phyloP scores from a whole-genome alignment of 2,113 vertebrate species.

The Corythornis madagascariensis region DNA sequence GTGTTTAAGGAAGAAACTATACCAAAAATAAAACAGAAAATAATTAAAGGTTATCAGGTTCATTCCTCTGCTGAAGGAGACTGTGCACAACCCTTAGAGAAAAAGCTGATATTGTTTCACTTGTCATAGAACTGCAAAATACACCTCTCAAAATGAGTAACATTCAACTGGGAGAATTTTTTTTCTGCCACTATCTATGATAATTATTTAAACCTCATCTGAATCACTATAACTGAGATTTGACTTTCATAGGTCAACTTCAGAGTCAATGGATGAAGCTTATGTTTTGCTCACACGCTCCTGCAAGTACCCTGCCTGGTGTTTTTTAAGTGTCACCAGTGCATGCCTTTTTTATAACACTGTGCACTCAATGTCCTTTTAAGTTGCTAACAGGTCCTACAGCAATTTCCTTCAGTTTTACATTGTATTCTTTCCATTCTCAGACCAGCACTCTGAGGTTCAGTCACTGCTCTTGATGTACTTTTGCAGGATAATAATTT shows the following conservation, averaged over 20 bases:
- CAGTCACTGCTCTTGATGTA: constrained; percentile 37
- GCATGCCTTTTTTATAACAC: constrained; percentile 43
- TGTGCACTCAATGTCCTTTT: constrained; percentile 45
- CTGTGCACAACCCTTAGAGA: neutral
- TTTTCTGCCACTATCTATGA: neutral
- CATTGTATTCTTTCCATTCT: constrained; percentile 26
- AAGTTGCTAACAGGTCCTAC: constrained; percentile 19
- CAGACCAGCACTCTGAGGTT: constrained; percentile 17
- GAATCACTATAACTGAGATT: neutral
- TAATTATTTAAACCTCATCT: constrained; percentile 48
- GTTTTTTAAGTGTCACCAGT: constrained; percentile 50
- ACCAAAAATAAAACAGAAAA: neutral
- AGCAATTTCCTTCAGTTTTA: constrained; percentile 49
- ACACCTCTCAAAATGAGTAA: constrained; percentile 15
- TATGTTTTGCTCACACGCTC: constrained; percentile 39
- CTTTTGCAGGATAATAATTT: constrained; percentile 48
- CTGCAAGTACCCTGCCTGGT: neutral
- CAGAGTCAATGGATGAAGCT: constrained; percentile 54
- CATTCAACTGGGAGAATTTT: neutral
- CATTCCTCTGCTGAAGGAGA: neutral
- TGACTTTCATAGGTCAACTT: constrained; percentile 43
- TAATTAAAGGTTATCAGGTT: neutral
- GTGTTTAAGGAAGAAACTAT: neutral
- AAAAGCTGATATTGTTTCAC: neutral
- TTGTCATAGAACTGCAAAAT: constrained; percentile 44